Base-by-base conservation (phyloP, 2,113 vertebrate genomes). In the Quiscalus mexicanus region DNA sequence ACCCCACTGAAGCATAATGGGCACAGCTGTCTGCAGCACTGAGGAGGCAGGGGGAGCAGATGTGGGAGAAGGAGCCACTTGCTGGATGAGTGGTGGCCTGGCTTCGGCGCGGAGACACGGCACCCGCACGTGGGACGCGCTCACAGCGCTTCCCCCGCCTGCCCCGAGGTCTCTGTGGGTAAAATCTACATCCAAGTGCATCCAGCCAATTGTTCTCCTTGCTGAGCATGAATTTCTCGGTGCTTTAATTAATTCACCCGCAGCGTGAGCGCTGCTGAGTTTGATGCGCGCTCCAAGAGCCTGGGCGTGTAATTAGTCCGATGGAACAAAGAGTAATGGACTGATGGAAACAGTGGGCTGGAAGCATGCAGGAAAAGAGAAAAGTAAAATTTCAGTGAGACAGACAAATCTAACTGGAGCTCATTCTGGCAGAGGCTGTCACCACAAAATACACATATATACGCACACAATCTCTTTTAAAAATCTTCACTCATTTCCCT, bases 211-310 rank as follows among this genome's bases (percentile, higher is more conserved):
- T 52, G 63, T 74, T 94, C 77, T 71, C 18, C 4, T 82, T 44
- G 76, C 91, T 89, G 84, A 93, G 84, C 87, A 83, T 47, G 62
- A 52, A 41, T 93, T 74, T 84, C 85, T 94, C 41, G 18, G 77
- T 39, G 78, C 65, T 96, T 90, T 94, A 95, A 97, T 96, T 87
- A 95, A 96, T 91, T 94, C 93, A 93, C 44, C 64, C 77, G 12
- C 90, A 87, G 95, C 69, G 13, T 30, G 79, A 87, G 47, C 28
- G 9, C 35, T 15, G 3, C 79, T 24, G 82, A 44, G 56, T 39
- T 71, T 31, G 80, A 91, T 44, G 90, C 45, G 21, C 35, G 4
- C 35, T 64, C 70, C 15, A 87, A 76, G 69, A 90, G 70, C 19
- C 79, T 53, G 76, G 45, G 58, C 30, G 7, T 58, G 53, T 52